A percentile compares a stretch with the other conserved stretches of the same genome.
Conservation (phyloP, 2,888 invertebrate species). For the Dusona sp. region DNA sequence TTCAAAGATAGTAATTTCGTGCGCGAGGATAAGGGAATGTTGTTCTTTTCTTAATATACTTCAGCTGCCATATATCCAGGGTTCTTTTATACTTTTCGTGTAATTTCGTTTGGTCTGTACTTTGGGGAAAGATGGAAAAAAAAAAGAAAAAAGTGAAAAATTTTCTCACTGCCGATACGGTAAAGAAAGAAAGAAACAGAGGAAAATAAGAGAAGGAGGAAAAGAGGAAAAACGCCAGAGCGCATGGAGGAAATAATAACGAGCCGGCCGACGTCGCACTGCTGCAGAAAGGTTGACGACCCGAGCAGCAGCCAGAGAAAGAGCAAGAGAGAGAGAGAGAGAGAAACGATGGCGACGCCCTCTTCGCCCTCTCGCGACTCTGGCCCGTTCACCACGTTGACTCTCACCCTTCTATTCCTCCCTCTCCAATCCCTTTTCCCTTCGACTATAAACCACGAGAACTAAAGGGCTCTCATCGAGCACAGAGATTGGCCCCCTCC, state of each 20-base stretch:
- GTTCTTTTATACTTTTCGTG: conserved; percentile 28
- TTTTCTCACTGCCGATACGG: conserved; percentile 29
- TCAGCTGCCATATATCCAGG: not conserved
- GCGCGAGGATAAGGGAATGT: not conserved
- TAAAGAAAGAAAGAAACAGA: conserved; percentile 57
- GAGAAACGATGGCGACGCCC: conserved; percentile 78
- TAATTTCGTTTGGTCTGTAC: conserved; percentile 6
- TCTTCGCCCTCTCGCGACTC: conserved; percentile 75
- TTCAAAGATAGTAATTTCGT: not conserved
- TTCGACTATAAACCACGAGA: conserved; percentile 61
- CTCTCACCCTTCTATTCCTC: conserved; percentile 53
- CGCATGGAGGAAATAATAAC: conserved; percentile 70
- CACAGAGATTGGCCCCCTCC: conserved; percentile 59
- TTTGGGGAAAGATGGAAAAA: conserved; percentile 14
- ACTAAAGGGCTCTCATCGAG: conserved; percentile 13
- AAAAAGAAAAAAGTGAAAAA: not conserved
- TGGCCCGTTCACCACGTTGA: conserved; percentile 69
- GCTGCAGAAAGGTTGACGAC: conserved; percentile 84
- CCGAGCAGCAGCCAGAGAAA: conserved; percentile 72
- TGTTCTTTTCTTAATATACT: not conserved
- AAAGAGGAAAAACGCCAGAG: conserved; percentile 77
- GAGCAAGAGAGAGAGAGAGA: conserved; percentile 53
- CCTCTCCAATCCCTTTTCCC: conserved; percentile 66
- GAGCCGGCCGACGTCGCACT: conserved; percentile 80
- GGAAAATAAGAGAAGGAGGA: conserved; percentile 61